Evolutionary conservation across 2,797 vertebrate genomes (phyloP), one percentile per base, ranked within the genome.

Genomic region (Catostomus latipinnis): DNA sequence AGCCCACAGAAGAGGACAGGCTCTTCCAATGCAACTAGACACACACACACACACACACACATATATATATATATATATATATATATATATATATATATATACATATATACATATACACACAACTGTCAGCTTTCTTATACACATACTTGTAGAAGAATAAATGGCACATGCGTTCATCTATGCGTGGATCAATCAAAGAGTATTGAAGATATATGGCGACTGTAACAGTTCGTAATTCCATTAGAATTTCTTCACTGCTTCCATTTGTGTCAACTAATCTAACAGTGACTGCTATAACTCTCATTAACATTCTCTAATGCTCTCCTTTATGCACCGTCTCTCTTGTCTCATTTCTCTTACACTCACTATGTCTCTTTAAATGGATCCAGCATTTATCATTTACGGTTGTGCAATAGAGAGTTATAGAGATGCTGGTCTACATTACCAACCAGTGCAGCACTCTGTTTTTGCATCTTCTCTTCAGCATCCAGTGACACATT

Each of bases 401-500:
- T 49, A 50, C 71, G 34, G 54, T 74, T 66, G 16, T 50, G n/a
- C 49, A 18, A 52, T 12, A 80, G 58, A 70, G 22, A 80, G 34
- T 14, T 6, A 50, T 14, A 8, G 52, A 45, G 61, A 60, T 70
- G 73, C 52, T 68, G 79, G 54, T 80, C 60, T 71, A 75, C 18
- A 58, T 77, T 48, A 79, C 43, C 63, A 74, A 75, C 50, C 63
- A 65, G 49, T 63, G 67, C 54, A 75, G 49, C 34, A 34, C 34
- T 6, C 45, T 14, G 62, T 54, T 56, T 18, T 12, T 45, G 56
- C 67, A 78, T 48, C 57, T 71, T 62, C 34, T 68, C n/a, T 54
- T 61, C 70, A 56, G 58, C 72, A 79, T 65, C 50, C 56, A 65
- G 49, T 63, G 67, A 74, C 68, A 79, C 46, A 68, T 84, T 71